These are phyloP conservation scores for Barnardius zonarius DNA, from an alignment of 2,113 vertebrate genomes.

Conservation along the genomic window DNA sequence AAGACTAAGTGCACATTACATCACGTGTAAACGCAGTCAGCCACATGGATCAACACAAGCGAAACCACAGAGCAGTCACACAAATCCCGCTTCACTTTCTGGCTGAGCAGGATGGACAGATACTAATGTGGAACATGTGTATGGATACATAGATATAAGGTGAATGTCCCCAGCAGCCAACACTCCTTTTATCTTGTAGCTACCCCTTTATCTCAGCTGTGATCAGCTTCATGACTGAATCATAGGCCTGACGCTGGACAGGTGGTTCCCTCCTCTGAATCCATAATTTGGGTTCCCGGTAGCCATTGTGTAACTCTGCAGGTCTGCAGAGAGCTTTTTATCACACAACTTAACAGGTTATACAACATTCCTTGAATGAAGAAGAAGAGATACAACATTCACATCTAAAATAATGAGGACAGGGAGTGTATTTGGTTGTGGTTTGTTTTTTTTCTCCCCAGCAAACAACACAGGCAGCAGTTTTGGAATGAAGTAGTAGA, in stretches of 20 bases:
- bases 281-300: not conserved
- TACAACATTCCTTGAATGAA: not conserved
- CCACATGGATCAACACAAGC: not conserved
- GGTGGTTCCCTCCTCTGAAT: not conserved
- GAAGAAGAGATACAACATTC: not conserved
- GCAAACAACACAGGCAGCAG: not conserved
- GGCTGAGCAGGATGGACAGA: not conserved
- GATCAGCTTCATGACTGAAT: not conserved
- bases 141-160: not conserved
- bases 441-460: not conserved
- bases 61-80: not conserved
- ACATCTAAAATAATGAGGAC: not conserved
- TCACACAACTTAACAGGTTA: not conserved
- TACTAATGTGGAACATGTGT: too few species aligned
- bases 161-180: not conserved
- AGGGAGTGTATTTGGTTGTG: not conserved
- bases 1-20: not conserved
- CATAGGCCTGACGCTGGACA: not conserved
- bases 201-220: not conserved
- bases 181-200: not conserved
- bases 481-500: not conserved
- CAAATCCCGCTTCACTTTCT: not conserved
- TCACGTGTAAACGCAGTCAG: not conserved
- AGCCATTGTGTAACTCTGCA: not conserved
- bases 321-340: not conserved